A percentile compares a stretch with the other conserved stretches of the same genome.
Conservation (phyloP, 92 coral and sea anemone species). For the Porites lobata region DNA sequence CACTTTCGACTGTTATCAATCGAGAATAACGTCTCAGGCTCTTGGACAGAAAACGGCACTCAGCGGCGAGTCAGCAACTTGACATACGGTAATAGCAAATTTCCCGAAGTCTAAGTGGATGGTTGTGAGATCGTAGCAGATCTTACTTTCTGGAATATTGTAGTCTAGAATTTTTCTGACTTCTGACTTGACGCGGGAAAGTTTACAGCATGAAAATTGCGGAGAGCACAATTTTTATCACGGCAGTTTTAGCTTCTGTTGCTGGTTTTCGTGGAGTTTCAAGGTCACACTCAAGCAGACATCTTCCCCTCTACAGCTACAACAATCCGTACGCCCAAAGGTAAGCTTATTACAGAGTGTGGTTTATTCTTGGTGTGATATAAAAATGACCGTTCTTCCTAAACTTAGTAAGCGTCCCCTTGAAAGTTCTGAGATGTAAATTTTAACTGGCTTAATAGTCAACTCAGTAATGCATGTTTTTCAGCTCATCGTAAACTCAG, state of each 20-base stretch:
- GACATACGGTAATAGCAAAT: not conserved
- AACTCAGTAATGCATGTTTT: no score
- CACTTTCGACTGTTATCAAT: conserved; percentile 4
- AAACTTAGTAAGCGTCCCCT: not conserved
- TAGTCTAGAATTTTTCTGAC: not conserved
- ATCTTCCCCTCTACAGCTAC: conserved; percentile 17
- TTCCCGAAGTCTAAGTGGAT: no score
- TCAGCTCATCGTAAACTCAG: no score
- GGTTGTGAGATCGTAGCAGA: not conserved
- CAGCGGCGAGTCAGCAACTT: not conserved
- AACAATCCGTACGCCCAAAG: conserved; percentile 5
- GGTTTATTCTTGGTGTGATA: not conserved
- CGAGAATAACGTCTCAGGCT: conserved; percentile 27
- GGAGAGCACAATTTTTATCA: not conserved
- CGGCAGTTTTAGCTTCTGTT: conserved; percentile 1
- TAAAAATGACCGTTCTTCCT: not conserved
- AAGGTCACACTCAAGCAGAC: conserved; percentile 25
- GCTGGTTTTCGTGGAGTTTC: conserved; percentile 28
- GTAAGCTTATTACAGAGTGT: not conserved
- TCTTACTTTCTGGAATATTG: not conserved
- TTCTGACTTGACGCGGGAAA: not conserved
- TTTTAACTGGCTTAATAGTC: no score
- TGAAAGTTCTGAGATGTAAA: not conserved
- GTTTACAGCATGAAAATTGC: conserved; percentile 4
- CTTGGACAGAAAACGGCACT: not conserved